Conservation (phyloP, 2,888 invertebrate genomes). For the Maniola hyperantus region DNA sequence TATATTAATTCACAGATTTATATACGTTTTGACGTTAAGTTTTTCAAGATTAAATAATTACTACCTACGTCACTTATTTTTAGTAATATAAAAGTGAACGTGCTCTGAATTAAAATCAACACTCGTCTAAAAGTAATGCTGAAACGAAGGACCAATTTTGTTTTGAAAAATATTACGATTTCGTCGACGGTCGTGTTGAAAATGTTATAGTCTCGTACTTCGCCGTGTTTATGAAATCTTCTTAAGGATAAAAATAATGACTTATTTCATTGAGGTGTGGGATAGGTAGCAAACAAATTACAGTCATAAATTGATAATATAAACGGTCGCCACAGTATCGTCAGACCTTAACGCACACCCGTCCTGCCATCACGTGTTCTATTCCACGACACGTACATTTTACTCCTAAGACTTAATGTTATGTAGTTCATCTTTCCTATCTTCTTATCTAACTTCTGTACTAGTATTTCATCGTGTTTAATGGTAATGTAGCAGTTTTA, state of each 20-base stretch:
- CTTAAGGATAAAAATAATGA: background rate
- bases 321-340: slow-evolving; percentile 46
- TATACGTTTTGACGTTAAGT: background rate
- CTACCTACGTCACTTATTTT: background rate
- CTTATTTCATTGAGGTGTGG: slow-evolving; percentile 1
- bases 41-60: background rate
- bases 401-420: slow-evolving; percentile 31
- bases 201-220: background rate
- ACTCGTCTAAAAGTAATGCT: background rate
- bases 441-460: slow-evolving; percentile 34
- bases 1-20: slow-evolving; percentile 1
- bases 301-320: slow-evolving; percentile 37
- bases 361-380: slow-evolving; percentile 79
- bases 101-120: background rate
- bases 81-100: background rate
- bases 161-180: background rate
- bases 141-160: slow-evolving; percentile 1
- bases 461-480: slow-evolving; percentile 23
- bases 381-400: slow-evolving; percentile 74
- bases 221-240: background rate
- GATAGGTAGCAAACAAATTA: slow-evolving; percentile 43
- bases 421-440: slow-evolving; percentile 34
- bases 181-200: background rate
- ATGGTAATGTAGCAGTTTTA: slow-evolving; percentile 17
- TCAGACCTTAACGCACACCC: slow-evolving; percentile 72